These are phyloP conservation scores for Timandra comae DNA, from an alignment of 2,888 invertebrate genomes.

Conservation along the genomic window DNA sequence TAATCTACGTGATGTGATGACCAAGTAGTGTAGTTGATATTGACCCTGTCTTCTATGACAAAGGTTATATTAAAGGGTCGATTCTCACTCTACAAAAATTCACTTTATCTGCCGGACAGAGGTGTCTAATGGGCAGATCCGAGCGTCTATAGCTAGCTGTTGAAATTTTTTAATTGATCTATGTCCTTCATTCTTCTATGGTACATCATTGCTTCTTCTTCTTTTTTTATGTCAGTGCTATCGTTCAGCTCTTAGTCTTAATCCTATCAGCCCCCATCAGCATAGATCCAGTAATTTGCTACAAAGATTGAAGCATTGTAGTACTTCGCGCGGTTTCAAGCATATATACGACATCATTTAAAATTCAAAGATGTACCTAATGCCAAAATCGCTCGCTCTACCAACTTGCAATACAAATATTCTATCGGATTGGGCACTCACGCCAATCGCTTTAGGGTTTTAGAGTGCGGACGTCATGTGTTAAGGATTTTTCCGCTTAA, in stretches of 20 bases:
- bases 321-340: no score
- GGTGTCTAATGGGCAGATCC: not conserved
- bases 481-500: constrained; percentile 52
- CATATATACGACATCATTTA: no score
- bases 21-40: no score
- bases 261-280: not conserved
- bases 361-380: no score
- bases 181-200: no score
- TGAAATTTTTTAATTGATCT: no score
- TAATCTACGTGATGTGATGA: no score
- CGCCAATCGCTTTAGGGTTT: constrained; percentile 51
- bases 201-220: no score
- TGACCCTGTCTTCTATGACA: constrained; percentile 1
- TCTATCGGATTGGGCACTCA: constrained; percentile 39
- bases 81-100: not conserved
- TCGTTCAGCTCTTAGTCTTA: not conserved
- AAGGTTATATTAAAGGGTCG: not conserved
- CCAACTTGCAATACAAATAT: constrained; percentile 27
- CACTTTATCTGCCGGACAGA: not conserved
- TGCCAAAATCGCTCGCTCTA: no score
- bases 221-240: no score
- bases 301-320: no score
- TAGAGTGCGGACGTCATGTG: constrained; percentile 54
- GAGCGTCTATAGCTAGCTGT: not conserved
- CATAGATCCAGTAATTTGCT: no score